Conservation (phyloP, 1,140 invertebrate species). For the Tetramorium simillimum region DNA sequence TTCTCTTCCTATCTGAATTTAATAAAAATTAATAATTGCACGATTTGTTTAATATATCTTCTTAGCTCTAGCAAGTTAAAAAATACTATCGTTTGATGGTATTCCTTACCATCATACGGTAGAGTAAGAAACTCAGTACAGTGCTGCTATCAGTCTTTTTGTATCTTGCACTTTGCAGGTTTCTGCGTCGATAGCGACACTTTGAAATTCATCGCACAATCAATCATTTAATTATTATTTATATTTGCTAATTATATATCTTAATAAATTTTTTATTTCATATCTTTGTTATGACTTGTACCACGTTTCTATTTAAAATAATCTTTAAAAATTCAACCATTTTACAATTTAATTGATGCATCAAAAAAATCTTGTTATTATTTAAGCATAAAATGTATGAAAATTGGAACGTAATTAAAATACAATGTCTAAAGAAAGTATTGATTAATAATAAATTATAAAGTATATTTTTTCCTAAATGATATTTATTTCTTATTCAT, state of each 20-base stretch:
- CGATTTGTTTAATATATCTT: not conserved
- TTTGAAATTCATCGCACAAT: not conserved
- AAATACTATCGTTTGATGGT: not conserved
- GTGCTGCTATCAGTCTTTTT: not conserved
- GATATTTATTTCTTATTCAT: not conserved
- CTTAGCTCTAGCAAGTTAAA: not conserved
- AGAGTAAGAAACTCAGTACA: not conserved
- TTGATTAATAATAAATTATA: not conserved
- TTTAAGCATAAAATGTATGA: not conserved
- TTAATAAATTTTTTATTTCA: constrained; percentile 1
- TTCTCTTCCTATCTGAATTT: not conserved
- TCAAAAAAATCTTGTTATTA: not conserved
- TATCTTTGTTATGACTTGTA: not conserved
- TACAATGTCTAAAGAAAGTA: not conserved
- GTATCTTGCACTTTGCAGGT: not conserved
- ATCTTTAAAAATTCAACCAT: not conserved
- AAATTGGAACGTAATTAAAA: not conserved
- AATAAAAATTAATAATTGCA: not conserved
- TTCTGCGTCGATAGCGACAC: constrained; percentile 5
- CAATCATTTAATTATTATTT: not conserved
- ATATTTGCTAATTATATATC: not conserved
- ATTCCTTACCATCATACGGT: constrained; percentile 16
- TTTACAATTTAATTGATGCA: not conserved
- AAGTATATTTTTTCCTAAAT: not conserved
- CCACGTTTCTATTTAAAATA: not conserved